Percentiles rank a stretch among this genome's conserved stretches.
Evolutionary conservation across 2,797 vertebrate species (phyloP).

Genomic region (Gorsachius magnificus): DNA sequence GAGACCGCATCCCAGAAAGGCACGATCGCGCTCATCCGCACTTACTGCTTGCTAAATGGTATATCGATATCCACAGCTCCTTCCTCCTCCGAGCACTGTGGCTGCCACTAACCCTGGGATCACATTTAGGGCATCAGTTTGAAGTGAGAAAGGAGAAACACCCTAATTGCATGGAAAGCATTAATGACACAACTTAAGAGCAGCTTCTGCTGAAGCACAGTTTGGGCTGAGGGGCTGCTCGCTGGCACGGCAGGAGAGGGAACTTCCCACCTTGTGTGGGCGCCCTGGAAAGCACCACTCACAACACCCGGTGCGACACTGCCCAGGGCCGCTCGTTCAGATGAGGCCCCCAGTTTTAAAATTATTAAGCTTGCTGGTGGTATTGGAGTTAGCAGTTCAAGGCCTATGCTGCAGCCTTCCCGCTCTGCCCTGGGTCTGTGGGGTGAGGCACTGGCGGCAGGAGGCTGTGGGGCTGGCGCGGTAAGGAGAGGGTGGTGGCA

Average conservation of each 20-base stretch:
- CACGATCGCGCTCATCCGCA: fast-evolving
- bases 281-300: fast-evolving
- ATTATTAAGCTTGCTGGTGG: fast-evolving
- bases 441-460: fast-evolving
- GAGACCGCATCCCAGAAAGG: not conserved
- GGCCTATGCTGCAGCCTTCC: fast-evolving
- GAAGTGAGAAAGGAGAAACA: not conserved
- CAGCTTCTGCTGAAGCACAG: fast-evolving
- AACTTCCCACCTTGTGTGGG: fast-evolving
- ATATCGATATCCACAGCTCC: not conserved
- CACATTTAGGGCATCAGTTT: not conserved
- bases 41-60: not conserved
- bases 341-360: fast-evolving
- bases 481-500: fast-evolving
- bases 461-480: fast-evolving
- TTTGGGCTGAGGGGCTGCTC: not conserved
- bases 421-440: fast-evolving
- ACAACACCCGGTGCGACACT: fast-evolving
- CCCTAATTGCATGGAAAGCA: fast-evolving
- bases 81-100: not conserved
- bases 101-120: not conserved
- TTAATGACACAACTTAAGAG: fast-evolving
- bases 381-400: fast-evolving
- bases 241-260: fast-evolving
- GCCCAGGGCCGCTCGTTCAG: fast-evolving